Evolutionary conservation across 2,113 vertebrate species (phyloP).

Genomic region (Pao palembangensis): DNA sequence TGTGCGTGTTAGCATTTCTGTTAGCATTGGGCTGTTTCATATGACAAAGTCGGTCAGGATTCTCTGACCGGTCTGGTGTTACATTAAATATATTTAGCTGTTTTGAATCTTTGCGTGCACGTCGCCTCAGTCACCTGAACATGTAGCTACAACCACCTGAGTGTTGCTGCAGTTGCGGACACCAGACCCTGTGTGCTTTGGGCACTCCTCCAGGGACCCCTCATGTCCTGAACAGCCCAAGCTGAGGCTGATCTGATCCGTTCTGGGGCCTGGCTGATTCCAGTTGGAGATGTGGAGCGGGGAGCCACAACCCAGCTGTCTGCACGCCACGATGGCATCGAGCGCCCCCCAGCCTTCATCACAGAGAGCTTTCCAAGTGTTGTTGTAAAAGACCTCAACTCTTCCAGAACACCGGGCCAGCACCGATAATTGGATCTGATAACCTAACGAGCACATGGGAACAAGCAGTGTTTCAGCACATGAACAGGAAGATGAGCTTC

Average conservation of each 20-base stretch:
- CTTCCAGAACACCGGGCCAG: constrained; percentile 6
- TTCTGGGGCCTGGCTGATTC: background rate
- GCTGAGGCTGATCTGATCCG: background rate
- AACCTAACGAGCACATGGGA: background rate
- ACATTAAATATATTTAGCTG: no score
- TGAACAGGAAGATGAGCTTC: background rate
- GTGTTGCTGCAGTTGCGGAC: background rate
- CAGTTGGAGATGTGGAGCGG: fast-evolving
- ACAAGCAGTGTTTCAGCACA: background rate
- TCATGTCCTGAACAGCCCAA: constrained; percentile 18
- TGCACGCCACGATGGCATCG: constrained; percentile 20
- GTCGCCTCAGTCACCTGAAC: constrained; percentile 30
- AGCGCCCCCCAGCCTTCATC: background rate
- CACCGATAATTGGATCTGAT: background rate
- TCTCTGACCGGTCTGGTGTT: no score
- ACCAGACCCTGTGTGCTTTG: background rate
- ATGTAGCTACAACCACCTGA: constrained; percentile 11
- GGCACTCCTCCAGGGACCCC: constrained; percentile 4
- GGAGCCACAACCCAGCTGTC: constrained; percentile 13
- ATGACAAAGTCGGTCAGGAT: no score
- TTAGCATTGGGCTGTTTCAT: no score
- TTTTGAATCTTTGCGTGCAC: no score
- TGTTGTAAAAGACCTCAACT: constrained; percentile 1
- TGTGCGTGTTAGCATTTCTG: no score
- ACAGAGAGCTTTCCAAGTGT: constrained; percentile 13